Evolutionary conservation across 2,113 vertebrate species (phyloP).

Genomic region (Gavialis gangeticus): DNA sequence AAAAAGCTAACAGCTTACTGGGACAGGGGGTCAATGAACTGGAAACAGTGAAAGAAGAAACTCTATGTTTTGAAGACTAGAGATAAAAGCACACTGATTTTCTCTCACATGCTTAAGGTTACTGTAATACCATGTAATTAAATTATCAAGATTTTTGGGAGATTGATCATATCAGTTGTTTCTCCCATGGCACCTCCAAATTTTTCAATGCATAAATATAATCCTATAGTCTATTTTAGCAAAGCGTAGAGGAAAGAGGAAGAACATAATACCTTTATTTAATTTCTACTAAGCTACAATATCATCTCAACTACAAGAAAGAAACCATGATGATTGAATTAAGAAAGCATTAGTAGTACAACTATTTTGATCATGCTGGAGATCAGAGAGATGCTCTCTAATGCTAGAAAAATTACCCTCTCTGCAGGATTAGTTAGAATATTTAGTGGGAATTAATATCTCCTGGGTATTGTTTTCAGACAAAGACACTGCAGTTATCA

Average conservation of each 20-base stretch:
- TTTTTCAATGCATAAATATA: not conserved
- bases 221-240: not conserved
- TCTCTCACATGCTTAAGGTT: rapidly evolving
- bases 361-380: not conserved
- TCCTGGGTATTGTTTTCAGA: not conserved
- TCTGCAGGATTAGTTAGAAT: conserved; percentile 17
- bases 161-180: not conserved
- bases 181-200: not conserved
- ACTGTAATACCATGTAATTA: not conserved
- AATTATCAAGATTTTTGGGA: not conserved
- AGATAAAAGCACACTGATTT: not conserved
- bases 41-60: not conserved
- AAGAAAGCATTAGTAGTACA: not conserved
- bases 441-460: conserved; percentile 40
- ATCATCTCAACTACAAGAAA: rapidly evolving
- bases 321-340: not conserved
- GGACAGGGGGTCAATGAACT: not conserved
- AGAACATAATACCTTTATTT: not conserved
- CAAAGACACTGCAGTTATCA: conserved; percentile 13
- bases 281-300: too few relatives aligned
- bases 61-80: rapidly evolving
- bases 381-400: not conserved
- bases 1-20: not conserved
- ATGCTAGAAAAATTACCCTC: not conserved
- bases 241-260: not conserved